Percentiles rank a stretch among this genome's conserved stretches.
These are phyloP conservation scores for Meloidogyne chitwoodi DNA, from an alignment of 1,140 invertebrate species.

Conservation along the genomic window DNA sequence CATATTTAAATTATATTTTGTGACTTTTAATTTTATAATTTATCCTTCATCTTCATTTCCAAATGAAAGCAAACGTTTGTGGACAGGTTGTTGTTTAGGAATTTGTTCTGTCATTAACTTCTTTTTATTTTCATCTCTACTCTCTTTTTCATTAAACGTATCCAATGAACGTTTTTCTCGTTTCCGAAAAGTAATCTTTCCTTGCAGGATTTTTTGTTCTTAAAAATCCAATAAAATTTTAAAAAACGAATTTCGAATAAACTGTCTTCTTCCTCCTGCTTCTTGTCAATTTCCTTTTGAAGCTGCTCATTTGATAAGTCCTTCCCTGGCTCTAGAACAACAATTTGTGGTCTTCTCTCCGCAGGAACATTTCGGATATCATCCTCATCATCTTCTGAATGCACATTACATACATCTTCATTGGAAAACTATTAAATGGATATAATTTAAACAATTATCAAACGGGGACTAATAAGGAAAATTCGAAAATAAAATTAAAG, in stretches of 20 bases:
- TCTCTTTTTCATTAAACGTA: background rate
- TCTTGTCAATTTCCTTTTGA: constrained; percentile 41
- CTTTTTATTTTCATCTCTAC: constrained; percentile 26
- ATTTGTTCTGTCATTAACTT: constrained; percentile 8
- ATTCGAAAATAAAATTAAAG: no score
- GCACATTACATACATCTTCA: constrained; percentile 40
- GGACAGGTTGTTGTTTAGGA: background rate
- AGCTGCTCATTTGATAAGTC: constrained; percentile 44
- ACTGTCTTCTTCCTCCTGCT: constrained; percentile 48
- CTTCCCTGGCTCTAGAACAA: constrained; percentile 39
- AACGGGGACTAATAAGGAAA: no score
- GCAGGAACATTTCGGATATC: constrained; percentile 45
- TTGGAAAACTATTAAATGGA: constrained; percentile 36
- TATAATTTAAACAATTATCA: background rate
- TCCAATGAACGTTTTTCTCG: constrained; percentile 36
- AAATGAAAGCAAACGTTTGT: constrained; percentile 43
- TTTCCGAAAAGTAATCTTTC: constrained; percentile 50
- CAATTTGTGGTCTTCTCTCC: constrained; percentile 49
- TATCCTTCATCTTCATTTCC: constrained; percentile 50
- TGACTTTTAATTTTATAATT: background rate
- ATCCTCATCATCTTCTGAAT: constrained; percentile 30
- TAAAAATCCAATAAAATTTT: constrained; percentile 7
- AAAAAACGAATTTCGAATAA: constrained; percentile 2
- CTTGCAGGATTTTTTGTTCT: constrained; percentile 49
- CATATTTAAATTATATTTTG: no score